Conservation (phyloP, 1,140 invertebrate species). For the Pseudomyrmex flavicornis region DNA sequence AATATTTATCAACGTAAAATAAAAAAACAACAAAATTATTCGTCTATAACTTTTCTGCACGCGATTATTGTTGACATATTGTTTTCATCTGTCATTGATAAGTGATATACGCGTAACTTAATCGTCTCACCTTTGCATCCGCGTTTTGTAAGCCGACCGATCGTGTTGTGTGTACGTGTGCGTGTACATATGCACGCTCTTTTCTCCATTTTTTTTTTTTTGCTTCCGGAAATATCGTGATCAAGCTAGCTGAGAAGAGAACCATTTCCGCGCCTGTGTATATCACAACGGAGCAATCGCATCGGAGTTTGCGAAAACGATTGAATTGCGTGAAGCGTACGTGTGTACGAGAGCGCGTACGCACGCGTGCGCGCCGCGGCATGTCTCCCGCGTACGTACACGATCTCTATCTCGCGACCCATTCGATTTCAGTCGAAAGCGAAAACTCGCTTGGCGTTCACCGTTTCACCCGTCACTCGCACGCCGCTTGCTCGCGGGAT, state of each 20-base stretch:
- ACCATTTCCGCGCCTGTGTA: too few relatives aligned
- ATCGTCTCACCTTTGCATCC: constrained; percentile 59
- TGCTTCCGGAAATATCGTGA: not conserved
- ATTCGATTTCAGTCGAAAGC: constrained; percentile 79
- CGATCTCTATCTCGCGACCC: constrained; percentile 22
- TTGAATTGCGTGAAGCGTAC: too few relatives aligned
- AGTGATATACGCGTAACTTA: constrained; percentile 56
- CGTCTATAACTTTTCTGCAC: not conserved
- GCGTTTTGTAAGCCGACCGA: constrained; percentile 59
- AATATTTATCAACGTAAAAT: not conserved
- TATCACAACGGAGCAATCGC: too few relatives aligned
- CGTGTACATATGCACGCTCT: not conserved
- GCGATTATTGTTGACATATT: not conserved
- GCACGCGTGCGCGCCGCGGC: constrained; percentile 11
- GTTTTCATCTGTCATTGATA: constrained; percentile 20
- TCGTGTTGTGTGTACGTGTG: not conserved
- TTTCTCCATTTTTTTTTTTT: not conserved
- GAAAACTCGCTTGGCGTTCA: constrained; percentile 72
- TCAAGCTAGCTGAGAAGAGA: too few relatives aligned
- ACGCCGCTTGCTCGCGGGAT: constrained; percentile 4
- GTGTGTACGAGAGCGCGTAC: not conserved
- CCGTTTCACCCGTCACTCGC: constrained; percentile 24
- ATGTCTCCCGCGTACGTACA: constrained; percentile 29
- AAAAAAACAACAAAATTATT: not conserved
- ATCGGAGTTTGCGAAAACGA: too few relatives aligned